phyloP scores from a whole-genome alignment of 1,140 invertebrate species.

The Eriocheir sinensis region DNA sequence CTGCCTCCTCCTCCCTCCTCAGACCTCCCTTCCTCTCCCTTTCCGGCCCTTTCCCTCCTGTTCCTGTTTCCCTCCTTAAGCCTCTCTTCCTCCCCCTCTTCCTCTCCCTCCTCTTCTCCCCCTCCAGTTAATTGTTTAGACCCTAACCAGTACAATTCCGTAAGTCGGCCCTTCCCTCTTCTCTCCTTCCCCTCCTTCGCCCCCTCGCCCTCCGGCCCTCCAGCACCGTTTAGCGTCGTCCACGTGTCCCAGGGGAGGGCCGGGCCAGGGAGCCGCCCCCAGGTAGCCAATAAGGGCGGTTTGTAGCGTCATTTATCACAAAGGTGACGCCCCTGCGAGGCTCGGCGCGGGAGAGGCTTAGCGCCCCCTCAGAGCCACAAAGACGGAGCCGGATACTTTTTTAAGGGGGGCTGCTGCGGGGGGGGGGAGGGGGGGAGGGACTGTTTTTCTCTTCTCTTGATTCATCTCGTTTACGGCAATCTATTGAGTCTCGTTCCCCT shows the following conservation, averaged over 20 bases:
- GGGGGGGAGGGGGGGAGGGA: too few relatives aligned
- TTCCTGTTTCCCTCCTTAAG: background rate
- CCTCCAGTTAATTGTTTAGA: too few relatives aligned
- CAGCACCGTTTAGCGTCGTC: background rate
- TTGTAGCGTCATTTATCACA: background rate
- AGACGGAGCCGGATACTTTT: too few relatives aligned
- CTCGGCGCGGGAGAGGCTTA: background rate
- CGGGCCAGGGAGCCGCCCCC: background rate
- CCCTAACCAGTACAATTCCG: too few relatives aligned
- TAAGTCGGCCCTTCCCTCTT: background rate
- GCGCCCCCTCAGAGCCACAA: background rate
- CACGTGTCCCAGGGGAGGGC: background rate
- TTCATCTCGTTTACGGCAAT: too few relatives aligned
- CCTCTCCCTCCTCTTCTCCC: constrained; percentile 18
- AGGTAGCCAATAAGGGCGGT: background rate
- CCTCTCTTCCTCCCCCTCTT: background rate
- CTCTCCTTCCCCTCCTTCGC: background rate
- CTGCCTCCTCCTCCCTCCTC: background rate
- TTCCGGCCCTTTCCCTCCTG: background rate
- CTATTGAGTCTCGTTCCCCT: too few relatives aligned
- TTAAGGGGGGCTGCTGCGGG: too few relatives aligned
- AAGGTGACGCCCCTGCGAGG: background rate
- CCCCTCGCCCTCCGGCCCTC: background rate
- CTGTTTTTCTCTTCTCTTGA: too few relatives aligned
- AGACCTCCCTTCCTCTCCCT: background rate